These are phyloP conservation scores for Heteromormyrus szaboi DNA, from an alignment of 2,797 vertebrate species.

Conservation along the genomic window DNA sequence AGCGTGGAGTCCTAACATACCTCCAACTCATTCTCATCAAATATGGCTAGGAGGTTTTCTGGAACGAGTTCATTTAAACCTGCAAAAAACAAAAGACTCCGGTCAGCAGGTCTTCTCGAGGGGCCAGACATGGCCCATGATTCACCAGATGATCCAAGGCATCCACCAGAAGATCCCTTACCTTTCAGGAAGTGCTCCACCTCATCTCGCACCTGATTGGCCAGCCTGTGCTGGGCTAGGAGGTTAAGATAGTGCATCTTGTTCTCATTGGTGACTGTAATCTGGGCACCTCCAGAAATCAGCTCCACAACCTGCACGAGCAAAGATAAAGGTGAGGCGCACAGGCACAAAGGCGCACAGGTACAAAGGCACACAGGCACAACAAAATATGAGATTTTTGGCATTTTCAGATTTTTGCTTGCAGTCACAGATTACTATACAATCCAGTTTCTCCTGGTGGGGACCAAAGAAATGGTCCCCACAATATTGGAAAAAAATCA, in stretches of 20 bases:
- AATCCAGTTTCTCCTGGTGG: not conserved
- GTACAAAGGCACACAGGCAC: not conserved
- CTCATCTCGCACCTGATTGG: slow-evolving; percentile 92
- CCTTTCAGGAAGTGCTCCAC: slow-evolving; percentile 98
- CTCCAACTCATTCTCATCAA: slow-evolving; percentile 98
- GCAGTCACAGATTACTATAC: too few relatives aligned
- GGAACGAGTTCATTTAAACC: slow-evolving; percentile 95
- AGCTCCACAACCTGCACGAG: slow-evolving; percentile 81
- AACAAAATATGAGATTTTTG: not conserved
- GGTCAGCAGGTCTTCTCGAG: not conserved
- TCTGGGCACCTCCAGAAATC: slow-evolving; percentile 84
- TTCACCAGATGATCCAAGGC: slow-evolving; percentile 13
- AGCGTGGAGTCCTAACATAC: slow-evolving; percentile 50
- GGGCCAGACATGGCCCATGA: not conserved
- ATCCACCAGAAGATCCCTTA: slow-evolving; percentile 39
- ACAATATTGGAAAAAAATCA: not conserved
- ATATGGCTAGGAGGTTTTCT: slow-evolving; percentile 96
- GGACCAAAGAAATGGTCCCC: not conserved
- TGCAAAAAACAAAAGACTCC: slow-evolving; percentile 50
- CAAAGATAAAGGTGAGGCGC: not conserved
- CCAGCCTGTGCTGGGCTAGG: slow-evolving; percentile 87
- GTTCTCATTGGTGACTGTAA: slow-evolving; percentile 90
- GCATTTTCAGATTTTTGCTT: not conserved
- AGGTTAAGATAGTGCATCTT: slow-evolving; percentile 96
- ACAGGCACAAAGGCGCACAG: not conserved